Evolutionary conservation across 2,888 invertebrate genomes (phyloP).

Genomic region (Phaonia tiefii): DNA sequence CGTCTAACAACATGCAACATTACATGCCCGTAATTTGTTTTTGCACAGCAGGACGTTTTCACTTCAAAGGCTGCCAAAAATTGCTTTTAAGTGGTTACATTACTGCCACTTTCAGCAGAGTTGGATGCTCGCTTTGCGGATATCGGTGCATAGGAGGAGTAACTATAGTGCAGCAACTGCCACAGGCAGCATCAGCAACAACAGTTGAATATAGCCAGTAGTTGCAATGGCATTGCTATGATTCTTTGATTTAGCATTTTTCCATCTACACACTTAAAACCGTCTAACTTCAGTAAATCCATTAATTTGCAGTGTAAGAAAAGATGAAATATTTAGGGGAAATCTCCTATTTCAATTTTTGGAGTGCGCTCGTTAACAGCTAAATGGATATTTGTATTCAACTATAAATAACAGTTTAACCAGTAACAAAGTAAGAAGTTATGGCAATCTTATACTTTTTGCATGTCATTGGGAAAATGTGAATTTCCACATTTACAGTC

Average conservation of each 20-base stretch:
- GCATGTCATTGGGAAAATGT: slow-evolving; percentile 43
- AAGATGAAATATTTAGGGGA: slow-evolving; percentile 30
- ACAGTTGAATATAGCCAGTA: no score
- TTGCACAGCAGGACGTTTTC: slow-evolving; percentile 79
- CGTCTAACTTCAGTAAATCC: slow-evolving; percentile 58
- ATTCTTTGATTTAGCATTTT: no score
- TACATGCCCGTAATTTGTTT: slow-evolving; percentile 79
- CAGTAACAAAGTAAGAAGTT: slow-evolving; percentile 11
- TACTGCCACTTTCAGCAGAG: slow-evolving; percentile 77
- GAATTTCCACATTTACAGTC: no score
- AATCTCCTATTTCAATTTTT: not conserved
- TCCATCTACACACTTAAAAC: no score
- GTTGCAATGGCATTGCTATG: not conserved
- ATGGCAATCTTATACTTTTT: slow-evolving; percentile 52
- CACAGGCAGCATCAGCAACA: no score
- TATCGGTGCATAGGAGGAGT: no score
- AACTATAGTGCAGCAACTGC: no score
- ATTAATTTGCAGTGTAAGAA: slow-evolving; percentile 51
- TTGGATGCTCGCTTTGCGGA: slow-evolving; percentile 61
- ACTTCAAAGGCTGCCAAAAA: slow-evolving; percentile 79
- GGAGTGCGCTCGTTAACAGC: slow-evolving; percentile 54
- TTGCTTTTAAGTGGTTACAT: slow-evolving; percentile 78
- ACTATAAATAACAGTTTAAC: not conserved
- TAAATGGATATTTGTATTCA: slow-evolving; percentile 28
- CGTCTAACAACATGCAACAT: slow-evolving; percentile 77